Evolutionary conservation across 2,113 vertebrate species (phyloP).

Genomic region (Myodes glareolus): DNA sequence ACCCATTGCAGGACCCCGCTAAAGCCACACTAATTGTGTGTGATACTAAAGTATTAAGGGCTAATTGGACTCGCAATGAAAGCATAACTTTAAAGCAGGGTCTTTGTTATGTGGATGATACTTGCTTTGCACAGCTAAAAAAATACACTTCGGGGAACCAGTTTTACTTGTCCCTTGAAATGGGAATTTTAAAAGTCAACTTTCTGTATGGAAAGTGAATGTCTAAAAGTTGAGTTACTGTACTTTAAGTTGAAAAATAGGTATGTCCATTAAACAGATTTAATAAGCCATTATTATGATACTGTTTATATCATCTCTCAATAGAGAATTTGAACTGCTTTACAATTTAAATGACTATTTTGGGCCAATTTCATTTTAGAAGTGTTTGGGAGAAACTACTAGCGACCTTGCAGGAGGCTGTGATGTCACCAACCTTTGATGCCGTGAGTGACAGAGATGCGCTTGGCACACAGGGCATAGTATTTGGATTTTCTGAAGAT

Average conservation of each 20-base stretch:
- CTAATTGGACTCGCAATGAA: conserved; percentile 33
- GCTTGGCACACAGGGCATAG: background rate
- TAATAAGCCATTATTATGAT: background rate
- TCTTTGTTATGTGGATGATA: background rate
- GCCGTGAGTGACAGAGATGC: no score
- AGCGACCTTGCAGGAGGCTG: background rate
- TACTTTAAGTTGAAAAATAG: conserved; percentile 6
- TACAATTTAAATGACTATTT: background rate
- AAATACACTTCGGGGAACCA: background rate
- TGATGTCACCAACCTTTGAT: background rate
- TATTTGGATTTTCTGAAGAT: conserved; percentile 30
- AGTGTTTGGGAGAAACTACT: background rate
- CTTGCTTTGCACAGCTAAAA: conserved; percentile 32
- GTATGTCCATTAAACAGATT: background rate
- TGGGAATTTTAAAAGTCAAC: background rate
- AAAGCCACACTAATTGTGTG: conserved; percentile 29
- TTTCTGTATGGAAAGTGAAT: background rate
- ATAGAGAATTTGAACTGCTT: background rate
- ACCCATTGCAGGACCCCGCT: conserved; percentile 22
- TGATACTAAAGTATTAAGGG: background rate
- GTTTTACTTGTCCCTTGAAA: conserved; percentile 23
- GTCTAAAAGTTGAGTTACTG: background rate
- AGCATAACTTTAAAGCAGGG: background rate
- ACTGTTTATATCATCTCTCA: background rate
- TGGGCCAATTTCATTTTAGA: background rate